A percentile compares a stretch with the other conserved stretches of the same genome.
These are phyloP conservation scores for Nyctereutes procyonoides DNA, from an alignment of 2,113 vertebrate species.

Conservation along the genomic window DNA sequence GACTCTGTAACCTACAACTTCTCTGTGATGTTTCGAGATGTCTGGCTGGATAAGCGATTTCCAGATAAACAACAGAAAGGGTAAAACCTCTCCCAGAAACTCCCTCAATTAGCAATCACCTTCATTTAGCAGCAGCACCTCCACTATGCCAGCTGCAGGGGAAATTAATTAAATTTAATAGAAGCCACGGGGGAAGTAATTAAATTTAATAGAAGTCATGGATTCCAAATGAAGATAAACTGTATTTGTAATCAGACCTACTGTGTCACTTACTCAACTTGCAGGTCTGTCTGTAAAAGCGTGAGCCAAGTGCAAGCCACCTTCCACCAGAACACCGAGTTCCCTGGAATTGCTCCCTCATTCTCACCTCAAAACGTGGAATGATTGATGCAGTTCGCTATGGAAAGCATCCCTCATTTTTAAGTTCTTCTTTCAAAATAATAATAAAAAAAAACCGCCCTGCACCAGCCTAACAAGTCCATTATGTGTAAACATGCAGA, in stretches of 20 bases:
- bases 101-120: slow-evolving; percentile 79
- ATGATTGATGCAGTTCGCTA: not conserved
- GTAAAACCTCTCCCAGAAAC: slow-evolving; percentile 70
- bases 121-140: slow-evolving; percentile 74
- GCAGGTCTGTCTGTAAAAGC: slow-evolving; percentile 41
- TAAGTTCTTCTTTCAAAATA: not conserved
- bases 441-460: not conserved
- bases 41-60: slow-evolving; percentile 50
- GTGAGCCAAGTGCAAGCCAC: slow-evolving; percentile 21
- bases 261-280: slow-evolving; percentile 69
- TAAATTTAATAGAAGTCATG: slow-evolving; percentile 80
- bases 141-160: slow-evolving; percentile 77
- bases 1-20: not conserved
- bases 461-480: not conserved
- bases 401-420: slow-evolving; percentile 21
- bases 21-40: slow-evolving; percentile 14
- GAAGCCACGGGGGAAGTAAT: slow-evolving; percentile 72
- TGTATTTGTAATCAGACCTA: slow-evolving; percentile 78
- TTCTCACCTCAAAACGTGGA: not conserved
- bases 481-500: slow-evolving; percentile 64
- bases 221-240: slow-evolving; percentile 81
- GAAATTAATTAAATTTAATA: slow-evolving; percentile 81
- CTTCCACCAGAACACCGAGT: not conserved
- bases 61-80: slow-evolving; percentile 63
- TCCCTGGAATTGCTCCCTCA: not conserved